A percentile compares a stretch with the other conserved stretches of the same genome.
phyloP scores from a whole-genome alignment of 1,140 invertebrate species.

The Macrobrachium rosenbergii region DNA sequence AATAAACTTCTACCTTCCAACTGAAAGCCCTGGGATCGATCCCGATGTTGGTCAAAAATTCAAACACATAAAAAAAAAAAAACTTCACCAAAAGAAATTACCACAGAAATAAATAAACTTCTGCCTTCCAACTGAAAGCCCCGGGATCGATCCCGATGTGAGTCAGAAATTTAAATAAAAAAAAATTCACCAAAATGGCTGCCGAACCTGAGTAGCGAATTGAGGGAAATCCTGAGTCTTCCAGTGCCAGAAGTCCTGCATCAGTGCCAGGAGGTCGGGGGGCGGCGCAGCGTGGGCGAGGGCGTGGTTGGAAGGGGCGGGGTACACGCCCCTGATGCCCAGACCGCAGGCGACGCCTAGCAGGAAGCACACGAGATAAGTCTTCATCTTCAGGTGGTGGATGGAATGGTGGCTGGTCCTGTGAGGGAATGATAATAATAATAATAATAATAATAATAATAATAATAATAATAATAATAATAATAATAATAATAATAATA shows the following conservation, averaged over 20 bases:
- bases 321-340: not conserved
- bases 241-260: slow-evolving; percentile 60
- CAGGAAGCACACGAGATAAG: not conserved
- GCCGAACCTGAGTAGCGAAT: slow-evolving; percentile 43
- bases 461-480: not conserved
- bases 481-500: slow-evolving; percentile 1
- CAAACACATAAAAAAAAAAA: no score
- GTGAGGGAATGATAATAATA: not conserved
- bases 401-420: no score
- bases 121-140: no score
- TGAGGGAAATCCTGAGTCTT: slow-evolving; percentile 52
- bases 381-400: no score
- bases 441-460: not conserved
- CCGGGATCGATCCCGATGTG: no score
- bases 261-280: slow-evolving; percentile 44
- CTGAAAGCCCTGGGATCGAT: no score
- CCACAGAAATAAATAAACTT: no score
- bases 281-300: slow-evolving; percentile 18
- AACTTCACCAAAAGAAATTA: no score
- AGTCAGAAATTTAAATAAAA: not conserved
- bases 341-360: not conserved
- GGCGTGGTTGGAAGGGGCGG: not conserved
- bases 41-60: no score
- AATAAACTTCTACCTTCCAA: no score
- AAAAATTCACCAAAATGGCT: not conserved